Conservation (phyloP, 2,888 invertebrate genomes). For the Nineta flava region DNA sequence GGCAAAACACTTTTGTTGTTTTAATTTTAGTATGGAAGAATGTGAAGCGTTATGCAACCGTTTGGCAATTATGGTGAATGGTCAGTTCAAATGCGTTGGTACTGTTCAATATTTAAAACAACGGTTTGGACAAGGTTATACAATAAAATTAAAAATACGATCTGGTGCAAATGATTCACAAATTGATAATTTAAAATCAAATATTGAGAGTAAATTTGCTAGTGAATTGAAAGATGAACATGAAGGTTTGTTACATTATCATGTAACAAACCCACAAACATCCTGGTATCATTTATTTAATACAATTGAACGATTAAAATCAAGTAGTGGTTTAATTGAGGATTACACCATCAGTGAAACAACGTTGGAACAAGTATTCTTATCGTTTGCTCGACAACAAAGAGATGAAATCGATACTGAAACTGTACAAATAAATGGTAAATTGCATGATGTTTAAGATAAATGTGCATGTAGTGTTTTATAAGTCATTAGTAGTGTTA, state of each 20-base stretch:
- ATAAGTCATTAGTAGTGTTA: no score
- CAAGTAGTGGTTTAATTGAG: constrained; percentile 33
- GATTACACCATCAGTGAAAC: constrained; percentile 72
- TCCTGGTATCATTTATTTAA: constrained; percentile 57
- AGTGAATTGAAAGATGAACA: constrained; percentile 22
- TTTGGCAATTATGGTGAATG: constrained; percentile 69
- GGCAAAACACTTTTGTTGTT: constrained; percentile 15
- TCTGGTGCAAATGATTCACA: constrained; percentile 7
- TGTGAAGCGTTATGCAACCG: constrained; percentile 64
- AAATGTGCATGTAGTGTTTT: not conserved
- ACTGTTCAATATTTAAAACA: constrained; percentile 61
- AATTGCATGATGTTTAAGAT: not conserved
- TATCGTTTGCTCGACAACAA: constrained; percentile 41
- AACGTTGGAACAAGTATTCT: constrained; percentile 63
- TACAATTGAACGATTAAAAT: constrained; percentile 39
- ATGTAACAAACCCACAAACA: constrained; percentile 40
- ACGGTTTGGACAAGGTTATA: constrained; percentile 44
- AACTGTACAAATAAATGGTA: not conserved
- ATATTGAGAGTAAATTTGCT: constrained; percentile 9
- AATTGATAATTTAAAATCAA: constrained; percentile 1
- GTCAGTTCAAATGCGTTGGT: constrained; percentile 56
- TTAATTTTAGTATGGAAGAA: constrained; percentile 56
- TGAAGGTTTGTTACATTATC: constrained; percentile 50
- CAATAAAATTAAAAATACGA: constrained; percentile 20
- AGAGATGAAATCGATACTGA: not conserved